Evolutionary conservation across 2,113 vertebrate species (phyloP), one percentile per base, ranked within the genome.

Genomic region (Aegotheles bennettii): DNA sequence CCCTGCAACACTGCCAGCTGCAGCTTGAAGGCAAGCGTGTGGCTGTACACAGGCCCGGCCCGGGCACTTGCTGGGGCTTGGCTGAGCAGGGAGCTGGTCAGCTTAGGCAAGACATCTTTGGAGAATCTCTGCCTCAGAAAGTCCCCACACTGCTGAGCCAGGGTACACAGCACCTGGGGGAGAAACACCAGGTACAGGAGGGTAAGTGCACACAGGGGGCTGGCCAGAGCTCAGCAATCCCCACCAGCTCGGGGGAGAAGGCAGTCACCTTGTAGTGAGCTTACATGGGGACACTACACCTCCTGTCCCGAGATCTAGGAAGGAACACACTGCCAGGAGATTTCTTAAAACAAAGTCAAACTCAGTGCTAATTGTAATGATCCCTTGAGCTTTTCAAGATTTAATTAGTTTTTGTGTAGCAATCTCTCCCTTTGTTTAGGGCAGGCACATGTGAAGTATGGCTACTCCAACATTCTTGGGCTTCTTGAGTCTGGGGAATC

Each of bases 1-100:
- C 99, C 99, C 96, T 99, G 98, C 90, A 99, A 92, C 40, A 99
- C 98, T 0, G 98, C 98, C 89, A 99, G 97, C 97, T 99, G 99
- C 80, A 99, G 86, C 96, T 99, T 99, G 98, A 98, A 99, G 94
- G 98, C 98, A 70, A 99, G 94, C 0, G 98, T 99, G 97, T 99
- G 99, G 31, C 65, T 97, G 98, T 99, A 99, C 74, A 99, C 82
- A 0, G 99, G 98, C 33, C 99, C 98, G 0, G 99, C 98, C 33
- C 98, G 98, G 96, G 98, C 98, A 29, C 99, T 99, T 45, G 98
- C 79, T 1, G 98, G 97, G 29, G 99, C 99, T 94, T 99, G 99
- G 59, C 95, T 97, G 43, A 91, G 82, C 35, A 99, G 97, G 48
- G 98, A 99, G 29, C 92, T 73, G 10, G 97, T 95, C 96, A 99